A percentile compares a stretch with the other conserved stretches of the same genome.
These are phyloP conservation scores for Lithophane socia DNA, from an alignment of 2,888 invertebrate species.

Conservation along the genomic window DNA sequence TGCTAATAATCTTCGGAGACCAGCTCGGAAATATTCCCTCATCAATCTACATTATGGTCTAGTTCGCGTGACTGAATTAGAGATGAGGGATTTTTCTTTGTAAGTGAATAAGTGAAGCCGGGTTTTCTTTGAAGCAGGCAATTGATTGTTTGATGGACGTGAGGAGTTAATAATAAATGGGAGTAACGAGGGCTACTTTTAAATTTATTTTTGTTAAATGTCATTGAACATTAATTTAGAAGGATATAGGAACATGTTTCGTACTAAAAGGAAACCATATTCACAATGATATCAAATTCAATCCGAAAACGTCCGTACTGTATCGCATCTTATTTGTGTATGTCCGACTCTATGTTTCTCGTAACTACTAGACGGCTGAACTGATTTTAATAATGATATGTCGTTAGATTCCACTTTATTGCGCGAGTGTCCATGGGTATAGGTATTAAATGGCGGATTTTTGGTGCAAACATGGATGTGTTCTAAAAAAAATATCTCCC, in stretches of 20 bases:
- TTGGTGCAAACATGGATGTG: too few species aligned
- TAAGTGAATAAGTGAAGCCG: slow-evolving; percentile 46
- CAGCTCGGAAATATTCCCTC: slow-evolving; percentile 56
- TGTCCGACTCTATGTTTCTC: too few species aligned
- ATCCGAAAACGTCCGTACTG: neutral
- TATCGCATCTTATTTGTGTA: too few species aligned
- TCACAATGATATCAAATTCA: slow-evolving; percentile 5
- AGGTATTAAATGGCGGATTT: too few species aligned
- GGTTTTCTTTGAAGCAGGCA: slow-evolving; percentile 15
- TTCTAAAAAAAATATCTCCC: too few species aligned
- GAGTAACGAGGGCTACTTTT: neutral
- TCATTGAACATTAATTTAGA: neutral
- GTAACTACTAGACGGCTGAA: too few species aligned
- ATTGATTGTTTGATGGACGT: slow-evolving; percentile 29
- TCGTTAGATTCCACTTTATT: too few species aligned
- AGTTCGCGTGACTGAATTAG: slow-evolving; percentile 38
- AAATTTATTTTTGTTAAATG: neutral
- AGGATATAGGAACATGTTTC: neutral
- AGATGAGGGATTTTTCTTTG: slow-evolving; percentile 37
- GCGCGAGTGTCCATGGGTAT: too few species aligned
- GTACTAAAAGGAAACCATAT: neutral
- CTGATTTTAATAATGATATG: too few species aligned
- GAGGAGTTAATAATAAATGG: neutral
- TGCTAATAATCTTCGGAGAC: slow-evolving; percentile 59
- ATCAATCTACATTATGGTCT: slow-evolving; percentile 61